Conservation (phyloP, 2,797 vertebrate genomes). For the Crocodylus rhombifer region DNA sequence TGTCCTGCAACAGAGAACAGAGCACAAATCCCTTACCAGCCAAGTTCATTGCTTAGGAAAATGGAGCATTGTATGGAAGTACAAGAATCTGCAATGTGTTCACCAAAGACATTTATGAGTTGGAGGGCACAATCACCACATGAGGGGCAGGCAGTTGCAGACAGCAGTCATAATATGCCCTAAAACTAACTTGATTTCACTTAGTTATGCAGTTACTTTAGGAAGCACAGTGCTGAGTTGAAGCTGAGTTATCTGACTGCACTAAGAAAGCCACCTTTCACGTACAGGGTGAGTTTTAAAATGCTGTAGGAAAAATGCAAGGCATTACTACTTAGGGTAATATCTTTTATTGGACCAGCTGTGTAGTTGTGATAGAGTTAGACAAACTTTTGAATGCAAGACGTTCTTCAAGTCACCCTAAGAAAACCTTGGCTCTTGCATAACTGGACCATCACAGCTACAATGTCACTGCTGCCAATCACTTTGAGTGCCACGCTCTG, state of each 20-base stretch:
- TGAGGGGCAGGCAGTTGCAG: background rate
- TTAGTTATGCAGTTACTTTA: background rate
- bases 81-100: background rate
- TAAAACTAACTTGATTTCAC: background rate
- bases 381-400: no score
- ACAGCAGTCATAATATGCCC: background rate
- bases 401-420: no score
- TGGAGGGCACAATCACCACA: background rate
- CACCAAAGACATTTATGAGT: background rate
- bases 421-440: no score
- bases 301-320: background rate
- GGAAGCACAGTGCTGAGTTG: background rate
- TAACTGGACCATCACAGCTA: no score
- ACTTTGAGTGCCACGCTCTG: background rate
- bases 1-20: slow-evolving; percentile 80
- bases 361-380: no score
- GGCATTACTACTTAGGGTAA: background rate
- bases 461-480: no score
- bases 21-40: background rate
- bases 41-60: background rate
- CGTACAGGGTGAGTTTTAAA: background rate
- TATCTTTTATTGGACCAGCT: no score
- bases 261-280: background rate
- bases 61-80: rapidly evolving
- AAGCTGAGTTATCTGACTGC: background rate